Base-by-base conservation (phyloP, 1,140 invertebrate genomes). In the Nylanderia fulva region DNA sequence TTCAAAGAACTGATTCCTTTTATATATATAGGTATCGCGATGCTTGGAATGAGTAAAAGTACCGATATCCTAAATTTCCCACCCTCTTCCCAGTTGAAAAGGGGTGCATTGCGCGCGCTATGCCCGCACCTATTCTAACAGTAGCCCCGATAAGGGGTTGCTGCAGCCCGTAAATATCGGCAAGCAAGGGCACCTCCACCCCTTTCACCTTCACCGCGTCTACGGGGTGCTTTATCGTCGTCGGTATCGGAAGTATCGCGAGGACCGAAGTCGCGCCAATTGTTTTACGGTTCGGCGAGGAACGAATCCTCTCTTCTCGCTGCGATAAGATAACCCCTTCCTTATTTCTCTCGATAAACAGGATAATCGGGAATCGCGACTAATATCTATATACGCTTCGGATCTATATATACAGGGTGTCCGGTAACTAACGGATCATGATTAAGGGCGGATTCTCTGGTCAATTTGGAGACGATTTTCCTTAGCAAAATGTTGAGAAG, bases 141-240 rank as follows among this genome's bases (percentile, higher is more conserved):
- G 84, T 64, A 56, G 56, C 68, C 74, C 42, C 84, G 92, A 93
- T 93, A 92, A 93, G 91, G 91, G 91, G 83, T 79, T 86, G 86
- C 79, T 63, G 85, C 90, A 88, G 87, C 89, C 90, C 91, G 92
- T 92, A 93, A 93, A 93, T 93, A 92, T 92, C 87, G 85, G 77
- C 74, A 86, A 71, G 86, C 75, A 82, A 82, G 89, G 77, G 89
- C 61, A 66, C 45, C 56, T 72, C 61, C 79, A 15, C 27, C 52
- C 24, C 21, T 8, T 58, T 76, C 77, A 68, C 61, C 79, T 69
- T 86, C 83, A 60, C 79, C 68, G 39, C 68, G 39, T 82, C 82
- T 82, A 74, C 74, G 29, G 58, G 48, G 79, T 71, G 75, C 68
- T 90, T 91, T 90, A 89, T 90, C 87, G 63, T 66, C 64, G 48